A percentile compares a stretch with the other conserved stretches of the same genome.
Conservation (phyloP, 2,888 invertebrate species). For the Endomychus coccineus region DNA sequence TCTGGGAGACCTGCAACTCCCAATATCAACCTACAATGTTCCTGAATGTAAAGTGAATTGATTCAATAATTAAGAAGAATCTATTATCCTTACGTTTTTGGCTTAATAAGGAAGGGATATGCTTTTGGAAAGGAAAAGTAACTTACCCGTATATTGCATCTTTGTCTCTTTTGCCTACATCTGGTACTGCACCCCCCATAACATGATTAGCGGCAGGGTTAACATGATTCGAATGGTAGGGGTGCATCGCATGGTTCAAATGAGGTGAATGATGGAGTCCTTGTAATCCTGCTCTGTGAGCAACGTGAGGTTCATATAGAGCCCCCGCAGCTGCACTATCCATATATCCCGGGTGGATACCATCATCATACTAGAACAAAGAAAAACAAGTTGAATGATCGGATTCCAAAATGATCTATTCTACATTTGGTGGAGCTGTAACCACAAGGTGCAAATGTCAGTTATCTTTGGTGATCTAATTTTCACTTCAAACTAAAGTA, state of each 20-base stretch:
- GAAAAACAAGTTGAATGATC: background rate
- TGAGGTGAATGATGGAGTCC: conserved; percentile 73
- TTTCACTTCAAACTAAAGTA: too few relatives aligned
- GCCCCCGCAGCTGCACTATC: conserved; percentile 57
- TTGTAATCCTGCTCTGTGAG: conserved; percentile 55
- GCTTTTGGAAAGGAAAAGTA: too few relatives aligned
- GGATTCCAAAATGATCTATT: too few relatives aligned
- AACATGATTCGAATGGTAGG: conserved; percentile 64
- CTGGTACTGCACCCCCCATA: conserved; percentile 70
- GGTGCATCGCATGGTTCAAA: conserved; percentile 74
- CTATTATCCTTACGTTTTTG: too few relatives aligned
- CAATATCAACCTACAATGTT: too few relatives aligned
- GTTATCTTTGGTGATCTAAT: too few relatives aligned
- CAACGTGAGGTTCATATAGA: conserved; percentile 73
- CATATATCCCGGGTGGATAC: conserved; percentile 87
- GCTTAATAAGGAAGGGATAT: too few relatives aligned
- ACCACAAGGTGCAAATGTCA: too few relatives aligned
- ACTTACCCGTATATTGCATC: conserved; percentile 98
- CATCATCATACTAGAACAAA: conserved; percentile 82
- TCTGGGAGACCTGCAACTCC: background rate
- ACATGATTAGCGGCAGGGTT: conserved; percentile 74
- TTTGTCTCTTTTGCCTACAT: conserved; percentile 95
- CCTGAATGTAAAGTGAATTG: too few relatives aligned
- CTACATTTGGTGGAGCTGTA: too few relatives aligned
- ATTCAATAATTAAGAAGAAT: too few relatives aligned